Conservation (phyloP, 1,140 invertebrate genomes). For the Lethocerus indicus region DNA sequence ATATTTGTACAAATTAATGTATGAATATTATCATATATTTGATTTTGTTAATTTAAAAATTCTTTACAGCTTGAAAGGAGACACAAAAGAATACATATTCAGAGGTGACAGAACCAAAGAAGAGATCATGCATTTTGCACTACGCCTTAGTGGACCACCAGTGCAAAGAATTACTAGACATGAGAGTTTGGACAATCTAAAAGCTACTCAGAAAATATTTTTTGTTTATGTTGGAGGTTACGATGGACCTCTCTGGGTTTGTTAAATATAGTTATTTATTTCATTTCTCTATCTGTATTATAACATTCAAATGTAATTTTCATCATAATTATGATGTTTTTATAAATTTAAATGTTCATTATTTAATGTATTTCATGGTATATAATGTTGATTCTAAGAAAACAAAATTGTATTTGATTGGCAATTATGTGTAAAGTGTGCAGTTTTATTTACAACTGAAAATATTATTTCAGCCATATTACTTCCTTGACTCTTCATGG, state of each 20-base stretch:
- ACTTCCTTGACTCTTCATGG: not conserved
- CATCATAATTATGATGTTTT: not conserved
- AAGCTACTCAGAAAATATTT: conserved; percentile 58
- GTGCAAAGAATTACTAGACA: conserved; percentile 59
- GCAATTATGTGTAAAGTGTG: not conserved
- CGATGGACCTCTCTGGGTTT: conserved; percentile 57
- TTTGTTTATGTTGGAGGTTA: conserved; percentile 73
- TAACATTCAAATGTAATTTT: not conserved
- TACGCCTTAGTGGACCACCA: conserved; percentile 71
- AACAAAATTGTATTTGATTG: not conserved
- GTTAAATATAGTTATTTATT: conserved; percentile 7
- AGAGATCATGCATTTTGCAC: conserved; percentile 85
- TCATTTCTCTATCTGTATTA: not conserved
- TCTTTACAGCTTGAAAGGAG: conserved; percentile 64
- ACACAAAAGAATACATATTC: conserved; percentile 54
- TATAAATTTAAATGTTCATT: not conserved
- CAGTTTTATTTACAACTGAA: no score
- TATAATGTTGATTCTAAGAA: not conserved
- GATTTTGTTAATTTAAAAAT: conserved; percentile 13
- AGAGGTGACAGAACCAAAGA: conserved; percentile 79
- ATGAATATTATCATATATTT: not conserved
- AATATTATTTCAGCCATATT: no score
- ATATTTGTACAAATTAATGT: conserved; percentile 2
- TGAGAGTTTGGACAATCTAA: conserved; percentile 58
- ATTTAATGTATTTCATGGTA: not conserved